A percentile compares a stretch with the other conserved stretches of the same genome.
Evolutionary conservation across 2,113 vertebrate species (phyloP).

Genomic region (Arothron firmamentum): DNA sequence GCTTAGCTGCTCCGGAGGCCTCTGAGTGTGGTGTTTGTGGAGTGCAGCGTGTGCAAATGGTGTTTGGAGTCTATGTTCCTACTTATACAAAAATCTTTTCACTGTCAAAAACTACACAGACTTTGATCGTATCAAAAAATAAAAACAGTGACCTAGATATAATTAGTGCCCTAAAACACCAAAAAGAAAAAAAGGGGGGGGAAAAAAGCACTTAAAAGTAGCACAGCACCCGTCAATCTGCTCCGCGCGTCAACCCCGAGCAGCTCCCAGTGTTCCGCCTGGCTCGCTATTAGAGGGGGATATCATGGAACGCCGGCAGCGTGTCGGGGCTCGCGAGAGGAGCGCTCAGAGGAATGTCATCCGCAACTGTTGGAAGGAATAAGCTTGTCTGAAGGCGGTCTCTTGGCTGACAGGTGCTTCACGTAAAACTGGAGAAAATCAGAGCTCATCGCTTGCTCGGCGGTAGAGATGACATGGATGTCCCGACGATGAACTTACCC

Average conservation of each 20-base stretch:
- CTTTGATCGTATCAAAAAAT: slow-evolving; percentile 35
- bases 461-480: slow-evolving; percentile 11
- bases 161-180: slow-evolving; percentile 58
- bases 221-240: slow-evolving; percentile 40
- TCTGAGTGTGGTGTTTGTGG: slow-evolving; percentile 45
- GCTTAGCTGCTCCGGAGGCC: slow-evolving; percentile 52
- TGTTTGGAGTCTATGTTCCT: slow-evolving; percentile 18
- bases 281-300: slow-evolving; percentile 33
- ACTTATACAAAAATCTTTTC: slow-evolving; percentile 16
- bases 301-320: slow-evolving; percentile 31
- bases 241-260: slow-evolving; percentile 27
- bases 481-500: neutral
- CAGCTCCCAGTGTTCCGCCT: slow-evolving; percentile 33
- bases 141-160: slow-evolving; percentile 62
- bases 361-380: slow-evolving; percentile 52
- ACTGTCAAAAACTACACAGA: slow-evolving; percentile 29
- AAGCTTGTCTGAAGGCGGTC: slow-evolving; percentile 48
- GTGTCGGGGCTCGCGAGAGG: slow-evolving; percentile 23
- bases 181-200: too few relatives aligned
- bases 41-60: slow-evolving; percentile 30
- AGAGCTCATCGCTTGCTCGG: neutral
- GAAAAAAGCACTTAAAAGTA: slow-evolving; percentile 38
- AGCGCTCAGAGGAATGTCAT: slow-evolving; percentile 18
- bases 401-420: slow-evolving; percentile 50
- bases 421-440: slow-evolving; percentile 23